Evolutionary conservation across 2,797 vertebrate genomes (phyloP).

Genomic region (Aphelocoma californica): DNA sequence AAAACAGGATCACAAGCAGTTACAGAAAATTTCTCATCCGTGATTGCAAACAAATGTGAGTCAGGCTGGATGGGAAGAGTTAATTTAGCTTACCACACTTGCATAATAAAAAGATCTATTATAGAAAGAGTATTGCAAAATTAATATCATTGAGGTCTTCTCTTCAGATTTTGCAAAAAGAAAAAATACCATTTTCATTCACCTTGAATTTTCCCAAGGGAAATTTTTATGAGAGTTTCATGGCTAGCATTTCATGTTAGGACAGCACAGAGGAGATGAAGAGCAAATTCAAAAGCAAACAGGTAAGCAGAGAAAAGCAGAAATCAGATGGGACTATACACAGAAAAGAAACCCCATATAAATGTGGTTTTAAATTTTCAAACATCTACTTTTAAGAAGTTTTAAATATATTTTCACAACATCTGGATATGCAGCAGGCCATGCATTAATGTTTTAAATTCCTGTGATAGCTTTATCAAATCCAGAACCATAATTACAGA

Average conservation of each 20-base stretch:
- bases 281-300: not conserved
- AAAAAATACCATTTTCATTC: not conserved
- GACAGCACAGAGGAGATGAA: not conserved
- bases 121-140: not conserved
- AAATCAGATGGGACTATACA: not conserved
- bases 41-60: not conserved
- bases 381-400: not conserved
- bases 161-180: not conserved
- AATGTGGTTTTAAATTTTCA: not conserved
- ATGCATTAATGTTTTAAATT: not conserved
- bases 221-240: not conserved
- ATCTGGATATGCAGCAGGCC: not conserved
- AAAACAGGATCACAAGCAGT: not conserved
- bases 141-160: not conserved
- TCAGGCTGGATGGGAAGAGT: not conserved
- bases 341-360: fast-evolving
- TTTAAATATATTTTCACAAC: not conserved
- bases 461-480: not conserved
- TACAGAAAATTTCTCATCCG: not conserved
- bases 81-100: not conserved
- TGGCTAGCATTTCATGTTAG: not conserved
- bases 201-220: not conserved
- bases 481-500: not conserved
- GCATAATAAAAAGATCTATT: not conserved
- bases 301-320: not conserved